phyloP scores from a whole-genome alignment of 1,140 invertebrate species.

The Leptopilina clavipes region DNA sequence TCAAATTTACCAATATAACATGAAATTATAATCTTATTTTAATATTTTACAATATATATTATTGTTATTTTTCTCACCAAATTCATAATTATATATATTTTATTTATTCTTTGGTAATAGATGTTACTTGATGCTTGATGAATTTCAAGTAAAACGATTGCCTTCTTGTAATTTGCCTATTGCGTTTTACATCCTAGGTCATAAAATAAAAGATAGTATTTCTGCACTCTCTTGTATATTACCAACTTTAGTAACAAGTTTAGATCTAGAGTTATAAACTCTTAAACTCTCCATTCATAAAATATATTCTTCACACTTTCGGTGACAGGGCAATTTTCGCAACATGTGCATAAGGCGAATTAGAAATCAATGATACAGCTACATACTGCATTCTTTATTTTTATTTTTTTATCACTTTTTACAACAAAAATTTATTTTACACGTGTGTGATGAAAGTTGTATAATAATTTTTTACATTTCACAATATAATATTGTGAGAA shows the following conservation, averaged over 20 bases:
- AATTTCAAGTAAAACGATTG: slow-evolving; percentile 5
- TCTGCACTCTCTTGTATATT: neutral
- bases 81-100: no score
- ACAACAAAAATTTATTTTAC: no score
- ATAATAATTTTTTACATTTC: no score
- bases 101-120: slow-evolving; percentile 11
- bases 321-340: slow-evolving; percentile 7
- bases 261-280: slow-evolving; percentile 7
- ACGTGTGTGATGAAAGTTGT: no score
- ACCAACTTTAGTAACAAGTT: slow-evolving; percentile 1
- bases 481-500: no score
- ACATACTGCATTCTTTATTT: neutral
- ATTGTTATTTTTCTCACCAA: no score
- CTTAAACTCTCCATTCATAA: neutral
- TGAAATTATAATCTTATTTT: no score
- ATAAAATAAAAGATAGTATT: slow-evolving; percentile 4
- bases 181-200: neutral
- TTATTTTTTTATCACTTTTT: no score
- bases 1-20: no score
- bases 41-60: no score
- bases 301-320: slow-evolving; percentile 16
- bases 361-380: slow-evolving; percentile 7
- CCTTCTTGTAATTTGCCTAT: neutral
- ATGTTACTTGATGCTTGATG: slow-evolving; percentile 1
- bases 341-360: neutral